These are phyloP conservation scores for Sisor rabdophorus DNA, from an alignment of 2,113 vertebrate genomes.

Conservation along the genomic window DNA sequence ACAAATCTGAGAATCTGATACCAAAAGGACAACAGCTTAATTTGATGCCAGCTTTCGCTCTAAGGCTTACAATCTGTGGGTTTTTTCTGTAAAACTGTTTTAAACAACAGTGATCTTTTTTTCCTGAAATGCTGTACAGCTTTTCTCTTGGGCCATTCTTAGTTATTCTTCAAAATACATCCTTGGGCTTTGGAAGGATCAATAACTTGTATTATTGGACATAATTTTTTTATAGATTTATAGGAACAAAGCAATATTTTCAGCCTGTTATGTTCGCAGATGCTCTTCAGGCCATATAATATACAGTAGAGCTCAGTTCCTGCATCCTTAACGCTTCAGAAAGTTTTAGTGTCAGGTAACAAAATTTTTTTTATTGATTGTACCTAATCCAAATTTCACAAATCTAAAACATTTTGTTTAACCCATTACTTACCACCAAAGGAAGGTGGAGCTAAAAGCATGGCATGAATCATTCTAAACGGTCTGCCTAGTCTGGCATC, in stretches of 20 bases:
- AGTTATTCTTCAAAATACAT: neutral
- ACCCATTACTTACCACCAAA: neutral
- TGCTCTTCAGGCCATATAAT: neutral
- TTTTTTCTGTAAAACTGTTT: constrained; percentile 10
- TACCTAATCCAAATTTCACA: neutral
- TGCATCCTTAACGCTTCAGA: too few relatives aligned
- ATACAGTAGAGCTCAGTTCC: too few relatives aligned
- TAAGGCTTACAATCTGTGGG: constrained; percentile 39
- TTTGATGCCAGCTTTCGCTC: constrained; percentile 6
- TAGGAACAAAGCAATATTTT: neutral
- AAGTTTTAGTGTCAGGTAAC: too few relatives aligned
- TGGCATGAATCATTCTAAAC: neutral
- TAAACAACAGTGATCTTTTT: constrained; percentile 36
- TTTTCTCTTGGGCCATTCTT: neutral
- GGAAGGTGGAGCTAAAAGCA: neutral
- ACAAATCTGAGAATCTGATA: neutral
- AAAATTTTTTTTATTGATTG: too few relatives aligned
- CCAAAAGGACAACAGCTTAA: constrained; percentile 16
- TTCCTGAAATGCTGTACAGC: neutral
- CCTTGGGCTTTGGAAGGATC: neutral
- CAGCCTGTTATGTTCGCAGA: too few relatives aligned
- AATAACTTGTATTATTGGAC: neutral
- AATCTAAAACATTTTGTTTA: neutral
- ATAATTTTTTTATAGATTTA: constrained; percentile 18
- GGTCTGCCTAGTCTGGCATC: too few relatives aligned